Conservation (phyloP, 2,113 vertebrate species). For the Mungos mungo region DNA sequence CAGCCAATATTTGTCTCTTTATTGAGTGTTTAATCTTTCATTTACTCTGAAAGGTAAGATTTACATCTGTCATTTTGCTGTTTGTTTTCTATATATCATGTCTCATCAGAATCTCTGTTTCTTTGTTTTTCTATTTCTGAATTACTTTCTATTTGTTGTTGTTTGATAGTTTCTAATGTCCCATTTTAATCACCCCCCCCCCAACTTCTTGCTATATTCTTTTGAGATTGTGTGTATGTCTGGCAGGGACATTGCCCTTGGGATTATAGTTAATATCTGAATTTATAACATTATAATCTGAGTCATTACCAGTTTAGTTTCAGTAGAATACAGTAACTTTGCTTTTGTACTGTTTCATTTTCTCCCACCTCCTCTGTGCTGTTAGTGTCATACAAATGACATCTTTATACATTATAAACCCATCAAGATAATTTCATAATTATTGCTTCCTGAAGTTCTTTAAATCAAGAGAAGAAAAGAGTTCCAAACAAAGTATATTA, state of each 20-base stretch:
- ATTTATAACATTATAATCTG: background rate
- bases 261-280: background rate
- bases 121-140: background rate
- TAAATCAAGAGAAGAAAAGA: background rate
- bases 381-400: background rate
- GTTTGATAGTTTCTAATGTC: background rate
- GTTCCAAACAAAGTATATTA: background rate
- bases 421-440: background rate
- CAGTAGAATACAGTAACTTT: background rate
- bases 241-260: background rate
- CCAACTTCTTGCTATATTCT: background rate
- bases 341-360: background rate
- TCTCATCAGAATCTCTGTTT: background rate
- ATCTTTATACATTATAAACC: background rate
- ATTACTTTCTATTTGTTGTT: background rate
- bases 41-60: background rate
- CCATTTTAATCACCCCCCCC: background rate
- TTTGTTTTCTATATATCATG: background rate
- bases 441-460: background rate
- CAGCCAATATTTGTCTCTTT: background rate
- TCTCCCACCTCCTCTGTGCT: background rate
- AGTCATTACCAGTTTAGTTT: background rate
- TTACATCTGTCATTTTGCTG: background rate
- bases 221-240: background rate
- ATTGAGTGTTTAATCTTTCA: background rate